Conservation (phyloP, 2,888 invertebrate genomes). For the Patella depressa region DNA sequence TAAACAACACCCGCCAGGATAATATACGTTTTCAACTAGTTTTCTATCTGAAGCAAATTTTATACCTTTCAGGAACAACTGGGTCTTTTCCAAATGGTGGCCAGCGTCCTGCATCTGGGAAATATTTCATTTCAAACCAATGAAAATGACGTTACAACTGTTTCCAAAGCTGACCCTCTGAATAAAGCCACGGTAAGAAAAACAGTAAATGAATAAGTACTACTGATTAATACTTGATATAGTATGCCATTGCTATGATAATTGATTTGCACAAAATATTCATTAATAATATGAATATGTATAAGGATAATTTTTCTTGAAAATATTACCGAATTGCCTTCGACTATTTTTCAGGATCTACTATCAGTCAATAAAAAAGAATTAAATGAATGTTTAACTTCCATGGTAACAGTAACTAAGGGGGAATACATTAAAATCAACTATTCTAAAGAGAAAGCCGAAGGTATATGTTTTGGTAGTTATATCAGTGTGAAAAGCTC, state of each 20-base stretch:
- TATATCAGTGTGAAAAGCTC: too few species aligned
- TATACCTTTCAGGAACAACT: constrained; percentile 59
- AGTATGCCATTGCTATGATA: too few species aligned
- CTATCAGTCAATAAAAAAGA: constrained; percentile 58
- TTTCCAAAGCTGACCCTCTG: constrained; percentile 46
- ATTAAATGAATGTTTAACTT: constrained; percentile 60
- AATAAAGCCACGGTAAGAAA: constrained; percentile 49
- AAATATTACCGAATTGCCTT: not conserved
- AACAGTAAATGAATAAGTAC: too few species aligned
- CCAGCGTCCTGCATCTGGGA: constrained; percentile 65
- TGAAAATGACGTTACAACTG: constrained; percentile 55
- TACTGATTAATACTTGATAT: too few species aligned
- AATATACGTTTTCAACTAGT: too few species aligned
- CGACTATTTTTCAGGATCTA: constrained; percentile 48
- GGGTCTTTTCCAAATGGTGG: constrained; percentile 63
- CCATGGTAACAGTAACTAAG: constrained; percentile 59
- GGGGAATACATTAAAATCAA: constrained; percentile 66
- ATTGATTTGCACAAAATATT: not conserved
- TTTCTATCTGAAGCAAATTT: too few species aligned
- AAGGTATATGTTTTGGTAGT: constrained; percentile 48
- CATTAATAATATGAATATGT: not conserved
- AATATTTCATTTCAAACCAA: constrained; percentile 61
- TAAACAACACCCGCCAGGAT: too few species aligned
- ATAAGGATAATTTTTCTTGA: not conserved
- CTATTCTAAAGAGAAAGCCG: constrained; percentile 61